A percentile compares a stretch with the other conserved stretches of the same genome.
Evolutionary conservation across 2,888 invertebrate species (phyloP).

Genomic region (Halocaridina rubra): DNA sequence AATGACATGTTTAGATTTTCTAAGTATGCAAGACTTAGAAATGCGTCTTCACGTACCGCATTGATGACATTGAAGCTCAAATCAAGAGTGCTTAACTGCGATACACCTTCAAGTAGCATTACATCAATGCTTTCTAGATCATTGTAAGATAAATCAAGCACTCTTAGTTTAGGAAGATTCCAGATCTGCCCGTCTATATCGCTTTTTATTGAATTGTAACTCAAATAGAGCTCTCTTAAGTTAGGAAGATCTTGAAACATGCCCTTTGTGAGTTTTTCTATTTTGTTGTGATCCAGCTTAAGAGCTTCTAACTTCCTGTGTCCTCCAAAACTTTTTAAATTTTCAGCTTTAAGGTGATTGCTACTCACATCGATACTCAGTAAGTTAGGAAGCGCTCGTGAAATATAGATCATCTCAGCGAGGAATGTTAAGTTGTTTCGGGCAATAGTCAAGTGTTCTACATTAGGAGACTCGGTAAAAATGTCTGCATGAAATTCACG

Average conservation of each 20-base stretch:
- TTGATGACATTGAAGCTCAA: constrained; percentile 80
- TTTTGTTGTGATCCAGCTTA: constrained; percentile 62
- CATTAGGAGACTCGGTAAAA: constrained; percentile 31
- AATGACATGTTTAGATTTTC: constrained; percentile 81
- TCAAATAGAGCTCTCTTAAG: constrained; percentile 78
- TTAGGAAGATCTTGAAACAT: constrained; percentile 74
- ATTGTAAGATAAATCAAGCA: constrained; percentile 64
- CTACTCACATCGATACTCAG: constrained; percentile 61
- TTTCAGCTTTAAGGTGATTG: constrained; percentile 53
- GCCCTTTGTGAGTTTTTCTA: constrained; percentile 54
- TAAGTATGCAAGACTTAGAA: constrained; percentile 78
- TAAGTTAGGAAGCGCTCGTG: constrained; percentile 47
- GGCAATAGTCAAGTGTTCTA: constrained; percentile 60
- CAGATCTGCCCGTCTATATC: constrained; percentile 39
- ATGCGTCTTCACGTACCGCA: constrained; percentile 77
- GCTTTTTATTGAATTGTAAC: constrained; percentile 62
- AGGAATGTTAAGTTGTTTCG: constrained; percentile 58
- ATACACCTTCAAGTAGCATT: constrained; percentile 40
- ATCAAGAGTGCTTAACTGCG: constrained; percentile 68
- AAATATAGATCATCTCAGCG: constrained; percentile 32
- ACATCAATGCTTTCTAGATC: constrained; percentile 40
- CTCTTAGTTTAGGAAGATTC: constrained; percentile 56
- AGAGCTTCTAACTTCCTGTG: constrained; percentile 60
- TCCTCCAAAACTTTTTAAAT: constrained; percentile 2
- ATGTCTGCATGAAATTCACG: constrained; percentile 37